Evolutionary conservation across 2,888 invertebrate genomes (phyloP).

Genomic region (Parnassius orleans): DNA sequence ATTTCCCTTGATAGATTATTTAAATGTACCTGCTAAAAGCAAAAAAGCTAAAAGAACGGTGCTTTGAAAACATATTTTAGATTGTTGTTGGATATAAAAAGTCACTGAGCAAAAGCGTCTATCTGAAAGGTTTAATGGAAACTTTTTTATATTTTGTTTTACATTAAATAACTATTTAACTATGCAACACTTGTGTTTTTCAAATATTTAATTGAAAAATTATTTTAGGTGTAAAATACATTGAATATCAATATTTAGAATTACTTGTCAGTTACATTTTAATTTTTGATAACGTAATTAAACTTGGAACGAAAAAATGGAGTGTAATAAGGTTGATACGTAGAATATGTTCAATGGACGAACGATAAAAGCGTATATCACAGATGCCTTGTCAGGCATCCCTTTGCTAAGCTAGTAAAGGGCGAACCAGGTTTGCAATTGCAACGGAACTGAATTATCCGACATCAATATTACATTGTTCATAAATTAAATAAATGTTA

Average conservation of each 20-base stretch:
- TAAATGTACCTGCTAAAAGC: slow-evolving; percentile 20
- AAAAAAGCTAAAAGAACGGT: background rate
- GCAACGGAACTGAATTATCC: slow-evolving; percentile 21
- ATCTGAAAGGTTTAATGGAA: slow-evolving; percentile 4
- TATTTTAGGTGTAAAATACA: slow-evolving; percentile 38
- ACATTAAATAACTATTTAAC: slow-evolving; percentile 35
- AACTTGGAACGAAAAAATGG: slow-evolving; percentile 15
- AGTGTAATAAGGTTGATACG: slow-evolving; percentile 30
- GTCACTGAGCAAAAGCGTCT: slow-evolving; percentile 5
- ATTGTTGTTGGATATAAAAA: slow-evolving; percentile 4
- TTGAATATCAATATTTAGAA: slow-evolving; percentile 31
- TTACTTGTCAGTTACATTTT: slow-evolving; percentile 22
- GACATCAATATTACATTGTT: background rate
- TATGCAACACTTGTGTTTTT: slow-evolving; percentile 32
- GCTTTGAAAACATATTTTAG: background rate
- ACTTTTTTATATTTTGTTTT: slow-evolving; percentile 29
- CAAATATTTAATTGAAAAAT: slow-evolving; percentile 39
- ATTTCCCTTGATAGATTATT: slow-evolving; percentile 18
- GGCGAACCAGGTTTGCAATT: slow-evolving; percentile 38
- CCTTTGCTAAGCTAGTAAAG: slow-evolving; percentile 61
- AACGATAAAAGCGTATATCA: slow-evolving; percentile 78
- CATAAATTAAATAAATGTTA: no score
- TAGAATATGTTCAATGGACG: slow-evolving; percentile 59
- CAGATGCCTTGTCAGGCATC: slow-evolving; percentile 48
- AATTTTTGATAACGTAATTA: slow-evolving; percentile 16